Percentiles rank a stretch among this genome's conserved stretches.
Conservation (phyloP, 2,797 vertebrate species). For the Gymnocypris eckloni region DNA sequence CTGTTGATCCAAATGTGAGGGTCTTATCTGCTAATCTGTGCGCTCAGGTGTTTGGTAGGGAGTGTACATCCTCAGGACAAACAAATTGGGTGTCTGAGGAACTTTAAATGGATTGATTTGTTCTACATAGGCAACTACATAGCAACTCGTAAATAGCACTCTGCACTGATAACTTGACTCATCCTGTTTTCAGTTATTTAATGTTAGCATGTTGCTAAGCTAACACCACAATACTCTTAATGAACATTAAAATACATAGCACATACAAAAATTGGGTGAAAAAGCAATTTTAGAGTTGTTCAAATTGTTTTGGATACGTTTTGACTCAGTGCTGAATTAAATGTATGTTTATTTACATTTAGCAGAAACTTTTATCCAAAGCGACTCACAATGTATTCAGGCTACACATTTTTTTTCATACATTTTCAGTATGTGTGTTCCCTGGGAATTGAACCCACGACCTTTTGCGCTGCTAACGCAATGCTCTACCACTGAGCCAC, state of each 20-base stretch:
- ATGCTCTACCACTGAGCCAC: too few relatives aligned
- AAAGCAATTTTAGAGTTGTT: background rate
- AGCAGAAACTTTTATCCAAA: too few relatives aligned
- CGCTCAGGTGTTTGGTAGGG: slow-evolving; percentile 74
- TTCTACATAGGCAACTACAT: background rate
- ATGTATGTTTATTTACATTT: too few relatives aligned
- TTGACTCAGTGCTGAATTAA: too few relatives aligned
- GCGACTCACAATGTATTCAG: too few relatives aligned
- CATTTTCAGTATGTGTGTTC: too few relatives aligned
- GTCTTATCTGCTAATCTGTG: slow-evolving; percentile 77
- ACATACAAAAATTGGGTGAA: background rate
- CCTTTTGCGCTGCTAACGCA: too few relatives aligned
- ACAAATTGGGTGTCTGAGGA: slow-evolving; percentile 62
- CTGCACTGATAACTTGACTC: background rate
- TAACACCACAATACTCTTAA: background rate
- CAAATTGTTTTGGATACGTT: background rate
- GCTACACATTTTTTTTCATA: too few relatives aligned
- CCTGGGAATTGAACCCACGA: too few relatives aligned
- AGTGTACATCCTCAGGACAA: slow-evolving; percentile 65
- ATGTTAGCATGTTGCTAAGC: background rate
- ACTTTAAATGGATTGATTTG: slow-evolving; percentile 49
- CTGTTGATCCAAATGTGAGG: slow-evolving; percentile 71
- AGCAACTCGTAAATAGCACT: background rate
- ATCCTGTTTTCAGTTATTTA: background rate
- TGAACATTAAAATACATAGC: background rate